Evolutionary conservation across 2,888 invertebrate species (phyloP), one percentile per base, ranked within the genome.

Genomic region (Scaptomyza flava): DNA sequence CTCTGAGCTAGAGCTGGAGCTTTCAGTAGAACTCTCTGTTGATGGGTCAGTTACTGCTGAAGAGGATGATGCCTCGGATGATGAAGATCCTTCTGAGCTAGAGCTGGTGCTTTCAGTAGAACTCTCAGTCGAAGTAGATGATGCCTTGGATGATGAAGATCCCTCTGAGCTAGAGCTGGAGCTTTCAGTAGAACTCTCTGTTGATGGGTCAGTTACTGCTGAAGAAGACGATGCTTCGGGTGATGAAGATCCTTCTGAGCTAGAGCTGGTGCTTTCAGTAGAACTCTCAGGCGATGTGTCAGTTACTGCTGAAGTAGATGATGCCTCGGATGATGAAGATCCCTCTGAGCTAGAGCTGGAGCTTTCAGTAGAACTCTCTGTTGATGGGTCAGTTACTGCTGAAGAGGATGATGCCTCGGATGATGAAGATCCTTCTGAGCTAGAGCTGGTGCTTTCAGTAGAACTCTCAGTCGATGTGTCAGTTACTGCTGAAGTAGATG

Each of bases 11-110:
- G 57, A 48, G 8, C 43, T 31, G 6, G 52, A 30, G 12, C 4
- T 17, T 41, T 41, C 41, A 41, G 48, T 53, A 9, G 67, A 47
- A 17, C 20, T 46, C n/a, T 66, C 50, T 20, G 41, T 17, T 9
- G 34, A 11, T 31, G 12, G 57, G 7, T 59, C 42, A 23, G 30
- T 38, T 3, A 12, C 31, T 5, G 17, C 17, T 1, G 51, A 43
- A 5, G 33, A 14, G 1, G 60, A 27, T 3, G 57, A 41, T n/a
- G 11, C 14, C 7, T 0, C n/a, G 4, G 36, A 31, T 27, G 54
- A 17, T 17, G 56, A 52, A 14, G 56, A 31, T 2, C 8, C 52
- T 0, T 59, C 56, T 1, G 43, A 34, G 2, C 33, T 61, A 0
- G 46, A 33, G 8, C n/a, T 47, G 0, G 14, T 23, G 2, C 14